phyloP scores from a whole-genome alignment of 2,888 invertebrate genomes.

The Eupelmus urozonus region DNA sequence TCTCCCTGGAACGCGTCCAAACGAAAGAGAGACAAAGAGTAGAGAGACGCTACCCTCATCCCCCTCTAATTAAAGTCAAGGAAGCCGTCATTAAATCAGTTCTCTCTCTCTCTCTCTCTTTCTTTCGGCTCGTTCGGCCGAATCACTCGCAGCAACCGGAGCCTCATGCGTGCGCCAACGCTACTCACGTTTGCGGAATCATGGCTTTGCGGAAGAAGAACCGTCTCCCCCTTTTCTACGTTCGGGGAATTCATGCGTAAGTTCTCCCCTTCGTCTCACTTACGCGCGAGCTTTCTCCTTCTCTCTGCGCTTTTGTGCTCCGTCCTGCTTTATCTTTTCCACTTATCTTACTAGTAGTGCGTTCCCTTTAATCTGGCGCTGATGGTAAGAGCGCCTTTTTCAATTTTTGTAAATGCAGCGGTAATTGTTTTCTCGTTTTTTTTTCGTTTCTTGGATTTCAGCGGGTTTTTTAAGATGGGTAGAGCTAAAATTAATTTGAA shows the following conservation, averaged over 20 bases:
- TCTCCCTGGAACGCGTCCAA: background rate
- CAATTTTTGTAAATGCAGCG: too few species aligned
- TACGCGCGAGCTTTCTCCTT: background rate
- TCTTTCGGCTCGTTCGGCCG: constrained; percentile 8
- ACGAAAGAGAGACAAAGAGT: background rate
- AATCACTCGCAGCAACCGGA: too few species aligned
- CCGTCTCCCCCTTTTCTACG: background rate
- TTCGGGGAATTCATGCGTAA: constrained; percentile 2
- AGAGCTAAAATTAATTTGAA: too few species aligned
- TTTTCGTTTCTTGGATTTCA: too few species aligned
- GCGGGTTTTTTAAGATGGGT: too few species aligned
- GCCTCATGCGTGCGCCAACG: background rate
- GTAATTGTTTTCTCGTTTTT: too few species aligned
- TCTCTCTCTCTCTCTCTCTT: constrained; percentile 6
- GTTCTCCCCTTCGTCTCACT: constrained; percentile 36
- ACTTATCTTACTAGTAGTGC: background rate
- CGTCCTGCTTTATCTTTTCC: background rate
- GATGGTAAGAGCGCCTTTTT: too few species aligned
- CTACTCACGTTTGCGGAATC: constrained; percentile 6
- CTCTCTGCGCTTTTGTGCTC: constrained; percentile 5
- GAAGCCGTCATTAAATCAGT: constrained; percentile 21
- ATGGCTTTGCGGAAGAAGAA: constrained; percentile 15
- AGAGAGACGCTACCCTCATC: background rate
- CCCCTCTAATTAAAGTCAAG: constrained; percentile 20
- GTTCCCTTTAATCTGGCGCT: background rate